These are phyloP conservation scores for Megaustenia siamemsis DNA, from an alignment of 2,888 invertebrate genomes.

Conservation along the genomic window DNA sequence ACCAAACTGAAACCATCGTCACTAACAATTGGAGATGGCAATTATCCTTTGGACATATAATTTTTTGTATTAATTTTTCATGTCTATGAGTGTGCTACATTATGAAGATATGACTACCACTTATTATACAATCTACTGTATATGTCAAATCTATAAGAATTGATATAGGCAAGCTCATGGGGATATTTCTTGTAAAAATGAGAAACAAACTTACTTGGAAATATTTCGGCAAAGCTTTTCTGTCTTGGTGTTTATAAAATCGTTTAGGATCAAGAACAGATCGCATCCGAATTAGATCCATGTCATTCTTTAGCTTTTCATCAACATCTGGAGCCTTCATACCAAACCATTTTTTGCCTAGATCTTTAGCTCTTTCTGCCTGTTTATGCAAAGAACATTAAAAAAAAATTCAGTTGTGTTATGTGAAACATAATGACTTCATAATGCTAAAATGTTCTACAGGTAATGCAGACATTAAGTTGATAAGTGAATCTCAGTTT, in stretches of 20 bases:
- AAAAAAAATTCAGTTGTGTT: neutral
- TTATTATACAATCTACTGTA: too few relatives aligned
- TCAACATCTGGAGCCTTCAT: conserved; percentile 93
- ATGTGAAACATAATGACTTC: neutral
- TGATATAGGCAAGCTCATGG: too few relatives aligned
- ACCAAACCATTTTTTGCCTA: conserved; percentile 93
- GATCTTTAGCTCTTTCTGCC: conserved; percentile 87
- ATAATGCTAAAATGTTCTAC: neutral
- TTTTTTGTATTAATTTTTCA: too few relatives aligned
- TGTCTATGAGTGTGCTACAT: too few relatives aligned
- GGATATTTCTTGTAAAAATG: too few relatives aligned
- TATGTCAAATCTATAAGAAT: neutral
- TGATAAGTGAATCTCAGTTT: too few relatives aligned
- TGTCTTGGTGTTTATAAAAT: conserved; percentile 96
- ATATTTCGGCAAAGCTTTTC: conserved; percentile 92
- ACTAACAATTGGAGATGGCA: too few relatives aligned
- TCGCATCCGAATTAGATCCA: conserved; percentile 94
- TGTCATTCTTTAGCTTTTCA: conserved; percentile 91
- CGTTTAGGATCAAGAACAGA: conserved; percentile 93
- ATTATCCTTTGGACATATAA: too few relatives aligned
- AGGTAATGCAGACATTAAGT: too few relatives aligned
- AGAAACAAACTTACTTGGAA: conserved; percentile 86
- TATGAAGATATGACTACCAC: too few relatives aligned
- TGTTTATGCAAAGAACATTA: conserved; percentile 55
- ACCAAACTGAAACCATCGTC: too few relatives aligned